phyloP scores from a whole-genome alignment of 1,140 invertebrate species.

The Lepidurus couesii region DNA sequence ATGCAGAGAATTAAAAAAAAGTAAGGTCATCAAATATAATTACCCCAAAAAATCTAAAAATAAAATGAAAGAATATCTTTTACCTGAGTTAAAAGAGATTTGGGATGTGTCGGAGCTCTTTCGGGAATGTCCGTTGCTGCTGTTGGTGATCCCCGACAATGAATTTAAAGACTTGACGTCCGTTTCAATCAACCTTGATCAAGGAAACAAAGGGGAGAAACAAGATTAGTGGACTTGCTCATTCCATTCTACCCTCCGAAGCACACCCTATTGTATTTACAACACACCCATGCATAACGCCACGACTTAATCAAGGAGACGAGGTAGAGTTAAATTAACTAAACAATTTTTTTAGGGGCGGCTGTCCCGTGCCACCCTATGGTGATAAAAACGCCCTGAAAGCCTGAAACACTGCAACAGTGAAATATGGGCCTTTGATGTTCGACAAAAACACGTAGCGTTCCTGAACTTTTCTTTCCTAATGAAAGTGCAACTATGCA shows the following conservation, averaged over 20 bases:
- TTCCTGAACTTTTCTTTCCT: no score
- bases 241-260: neutral
- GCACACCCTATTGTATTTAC: neutral
- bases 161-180: conserved; percentile 88
- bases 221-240: neutral
- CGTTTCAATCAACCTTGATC: conserved; percentile 77
- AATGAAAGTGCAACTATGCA: no score
- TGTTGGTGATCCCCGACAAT: conserved; percentile 54
- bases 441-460: no score
- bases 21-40: neutral
- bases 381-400: no score
- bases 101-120: conserved; percentile 90
- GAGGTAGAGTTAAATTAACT: neutral
- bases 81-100: conserved; percentile 77
- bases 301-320: neutral
- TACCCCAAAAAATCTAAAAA: neutral
- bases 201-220: conserved; percentile 32
- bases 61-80: conserved; percentile 39
- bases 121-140: conserved; percentile 67
- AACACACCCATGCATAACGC: neutral
- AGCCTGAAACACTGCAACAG: no score
- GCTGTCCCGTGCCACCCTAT: no score
- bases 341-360: neutral
- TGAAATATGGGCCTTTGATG: no score
- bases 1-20: no score